A percentile compares a stretch with the other conserved stretches of the same genome.
Conservation (phyloP, 2,113 vertebrate species). For the Stegostoma tigrinum region DNA sequence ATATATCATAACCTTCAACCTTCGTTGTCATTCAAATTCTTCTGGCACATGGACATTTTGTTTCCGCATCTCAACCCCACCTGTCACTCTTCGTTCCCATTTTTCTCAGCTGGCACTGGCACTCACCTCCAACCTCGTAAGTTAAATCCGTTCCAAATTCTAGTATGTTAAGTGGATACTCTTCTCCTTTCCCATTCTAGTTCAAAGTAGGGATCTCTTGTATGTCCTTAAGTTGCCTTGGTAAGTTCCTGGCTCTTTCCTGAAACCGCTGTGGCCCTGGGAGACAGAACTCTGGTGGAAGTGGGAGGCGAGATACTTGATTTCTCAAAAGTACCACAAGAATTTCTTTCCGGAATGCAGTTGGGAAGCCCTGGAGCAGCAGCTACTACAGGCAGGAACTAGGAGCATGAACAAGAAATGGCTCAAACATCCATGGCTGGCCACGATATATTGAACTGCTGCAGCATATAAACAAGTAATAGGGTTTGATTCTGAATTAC, state of each 20-base stretch:
- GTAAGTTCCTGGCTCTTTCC: neutral
- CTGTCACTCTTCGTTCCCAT: neutral
- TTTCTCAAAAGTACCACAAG: neutral
- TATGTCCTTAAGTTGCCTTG: neutral
- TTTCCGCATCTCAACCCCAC: neutral
- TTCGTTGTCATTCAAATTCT: neutral
- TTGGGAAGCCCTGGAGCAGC: neutral
- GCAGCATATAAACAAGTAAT: neutral
- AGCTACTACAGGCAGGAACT: neutral
- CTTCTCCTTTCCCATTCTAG: neutral
- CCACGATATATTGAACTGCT: neutral
- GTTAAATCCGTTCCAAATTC: neutral
- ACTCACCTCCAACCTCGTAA: neutral
- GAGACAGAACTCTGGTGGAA: neutral
- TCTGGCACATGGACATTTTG: neutral
- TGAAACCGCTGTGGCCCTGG: neutral
- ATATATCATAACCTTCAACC: neutral
- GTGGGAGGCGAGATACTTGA: neutral
- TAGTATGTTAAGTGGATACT: neutral
- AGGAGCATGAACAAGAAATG: neutral
- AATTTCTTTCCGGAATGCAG: neutral
- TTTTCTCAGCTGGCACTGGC: neutral
- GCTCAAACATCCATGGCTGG: neutral
- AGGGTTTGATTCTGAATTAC: neutral
- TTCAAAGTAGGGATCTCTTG: neutral